Percentiles rank a stretch among this genome's conserved stretches.
These are phyloP conservation scores for Psylliodes chrysocephalus DNA, from an alignment of 2,888 invertebrate genomes.

Conservation along the genomic window DNA sequence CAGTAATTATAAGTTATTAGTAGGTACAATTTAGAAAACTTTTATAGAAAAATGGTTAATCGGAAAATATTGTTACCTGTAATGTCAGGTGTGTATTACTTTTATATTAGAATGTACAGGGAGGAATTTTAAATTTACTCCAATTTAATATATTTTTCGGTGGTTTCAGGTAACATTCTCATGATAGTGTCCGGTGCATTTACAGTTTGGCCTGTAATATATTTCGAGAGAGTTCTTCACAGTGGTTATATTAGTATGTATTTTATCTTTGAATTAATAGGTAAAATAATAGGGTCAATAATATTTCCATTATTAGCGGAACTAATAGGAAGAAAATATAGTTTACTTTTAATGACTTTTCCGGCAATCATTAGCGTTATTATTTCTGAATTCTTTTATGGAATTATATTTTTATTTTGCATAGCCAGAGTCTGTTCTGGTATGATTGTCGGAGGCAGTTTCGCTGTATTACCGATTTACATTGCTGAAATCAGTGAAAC, in stretches of 20 bases:
- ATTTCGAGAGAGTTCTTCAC: not conserved
- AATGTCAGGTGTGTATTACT: too few relatives aligned
- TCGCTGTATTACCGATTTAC: constrained; percentile 5
- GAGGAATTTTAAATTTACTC: too few relatives aligned
- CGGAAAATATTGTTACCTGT: too few relatives aligned
- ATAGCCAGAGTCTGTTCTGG: not conserved
- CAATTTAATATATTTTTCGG: too few relatives aligned
- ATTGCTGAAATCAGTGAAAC: constrained; percentile 6
- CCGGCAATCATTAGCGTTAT: not conserved
- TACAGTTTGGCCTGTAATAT: not conserved
- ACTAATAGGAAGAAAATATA: constrained; percentile 6
- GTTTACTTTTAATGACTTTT: not conserved
- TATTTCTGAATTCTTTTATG: not conserved
- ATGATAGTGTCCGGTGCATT: not conserved
- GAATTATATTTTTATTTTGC: not conserved
- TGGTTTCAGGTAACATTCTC: not conserved
- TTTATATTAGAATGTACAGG: too few relatives aligned
- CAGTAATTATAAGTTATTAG: too few relatives aligned
- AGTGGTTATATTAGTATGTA: too few relatives aligned
- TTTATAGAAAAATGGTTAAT: too few relatives aligned
- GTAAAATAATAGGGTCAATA: not conserved
- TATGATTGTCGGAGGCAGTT: not conserved
- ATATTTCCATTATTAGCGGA: constrained; percentile 5
- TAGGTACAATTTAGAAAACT: too few relatives aligned
- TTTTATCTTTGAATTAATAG: too few relatives aligned